Percentiles rank a stretch among this genome's conserved stretches.
Evolutionary conservation across 2,113 vertebrate genomes (phyloP).

Genomic region (Bettongia penicillata): DNA sequence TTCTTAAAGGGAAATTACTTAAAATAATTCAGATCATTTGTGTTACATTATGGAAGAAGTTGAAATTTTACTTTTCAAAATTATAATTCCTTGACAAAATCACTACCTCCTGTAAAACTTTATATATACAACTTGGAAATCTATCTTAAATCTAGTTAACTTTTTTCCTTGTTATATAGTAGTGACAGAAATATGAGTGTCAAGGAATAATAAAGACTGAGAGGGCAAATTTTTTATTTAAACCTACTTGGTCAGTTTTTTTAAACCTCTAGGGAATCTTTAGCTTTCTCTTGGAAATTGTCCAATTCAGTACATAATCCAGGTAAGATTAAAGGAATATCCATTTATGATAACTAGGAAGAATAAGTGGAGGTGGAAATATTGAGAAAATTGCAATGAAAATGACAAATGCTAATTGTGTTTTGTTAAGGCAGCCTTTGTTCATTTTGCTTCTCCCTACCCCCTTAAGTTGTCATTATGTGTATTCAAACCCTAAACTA

Average conservation of each 20-base stretch:
- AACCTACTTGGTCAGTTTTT: conserved; percentile 40
- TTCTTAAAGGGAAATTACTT: conserved; percentile 42
- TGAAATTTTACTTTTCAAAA: conserved; percentile 27
- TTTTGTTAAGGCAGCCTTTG: conserved; percentile 58
- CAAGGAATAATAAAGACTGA: conserved; percentile 34
- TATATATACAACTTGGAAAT: not conserved
- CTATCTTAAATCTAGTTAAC: conserved; percentile 7
- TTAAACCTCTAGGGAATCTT: not conserved
- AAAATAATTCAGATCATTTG: conserved; percentile 47
- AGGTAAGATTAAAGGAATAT: conserved; percentile 34
- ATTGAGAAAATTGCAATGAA: not conserved
- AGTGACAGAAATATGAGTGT: conserved; percentile 39
- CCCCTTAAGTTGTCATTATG: conserved; percentile 36
- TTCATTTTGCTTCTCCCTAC: conserved; percentile 57
- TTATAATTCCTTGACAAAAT: conserved; percentile 45
- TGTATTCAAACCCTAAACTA: conserved; percentile 45
- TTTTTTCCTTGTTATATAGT: conserved; percentile 51
- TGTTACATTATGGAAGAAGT: conserved; percentile 33
- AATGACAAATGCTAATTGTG: conserved; percentile 34
- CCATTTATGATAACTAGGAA: conserved; percentile 42
- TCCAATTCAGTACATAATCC: conserved; percentile 19
- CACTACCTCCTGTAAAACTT: conserved; percentile 10
- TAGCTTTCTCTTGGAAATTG: not conserved
- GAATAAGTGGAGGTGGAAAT: conserved; percentile 23
- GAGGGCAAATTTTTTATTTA: conserved; percentile 49